Evolutionary conservation across 2,888 invertebrate species (phyloP).

Genomic region (Tachystola acroxantha): DNA sequence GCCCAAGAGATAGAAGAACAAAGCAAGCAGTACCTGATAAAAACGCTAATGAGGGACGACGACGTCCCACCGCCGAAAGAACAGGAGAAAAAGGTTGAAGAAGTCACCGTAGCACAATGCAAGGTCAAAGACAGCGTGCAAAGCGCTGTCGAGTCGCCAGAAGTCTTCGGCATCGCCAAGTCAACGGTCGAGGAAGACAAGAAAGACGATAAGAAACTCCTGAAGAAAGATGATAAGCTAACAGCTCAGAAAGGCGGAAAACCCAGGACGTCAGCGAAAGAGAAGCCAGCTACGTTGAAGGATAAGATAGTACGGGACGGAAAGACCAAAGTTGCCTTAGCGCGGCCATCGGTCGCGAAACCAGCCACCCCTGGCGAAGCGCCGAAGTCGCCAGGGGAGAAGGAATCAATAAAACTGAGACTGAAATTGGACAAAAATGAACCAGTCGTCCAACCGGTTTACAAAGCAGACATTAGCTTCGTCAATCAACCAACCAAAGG

Average conservation of each 20-base stretch:
- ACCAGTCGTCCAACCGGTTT: slow-evolving; percentile 85
- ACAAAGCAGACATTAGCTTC: slow-evolving; percentile 89
- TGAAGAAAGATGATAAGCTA: slow-evolving; percentile 48
- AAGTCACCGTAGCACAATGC: slow-evolving; percentile 66
- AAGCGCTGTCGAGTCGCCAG: slow-evolving; percentile 68
- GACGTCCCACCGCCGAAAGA: slow-evolving; percentile 84
- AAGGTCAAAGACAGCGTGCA: slow-evolving; percentile 47
- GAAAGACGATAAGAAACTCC: slow-evolving; percentile 34
- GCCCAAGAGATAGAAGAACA: slow-evolving; percentile 81
- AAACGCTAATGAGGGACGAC: slow-evolving; percentile 92
- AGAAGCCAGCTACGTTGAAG: slow-evolving; percentile 58
- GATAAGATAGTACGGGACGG: slow-evolving; percentile 62
- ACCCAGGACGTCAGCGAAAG: slow-evolving; percentile 54
- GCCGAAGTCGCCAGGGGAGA: slow-evolving; percentile 62
- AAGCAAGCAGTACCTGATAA: slow-evolving; percentile 90
- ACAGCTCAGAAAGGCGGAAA: slow-evolving; percentile 58
- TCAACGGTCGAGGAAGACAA: slow-evolving; percentile 44
- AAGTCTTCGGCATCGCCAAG: slow-evolving; percentile 77
- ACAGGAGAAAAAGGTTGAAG: slow-evolving; percentile 76
- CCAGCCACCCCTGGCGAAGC: slow-evolving; percentile 38
- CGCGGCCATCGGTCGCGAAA: slow-evolving; percentile 43
- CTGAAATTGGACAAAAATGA: slow-evolving; percentile 91
- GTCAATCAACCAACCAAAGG: slow-evolving; percentile 75
- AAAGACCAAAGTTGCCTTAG: slow-evolving; percentile 62
- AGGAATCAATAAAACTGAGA: slow-evolving; percentile 89